Base-by-base conservation (phyloP, 2,113 vertebrate species). In the Xiphophorus hellerii region DNA sequence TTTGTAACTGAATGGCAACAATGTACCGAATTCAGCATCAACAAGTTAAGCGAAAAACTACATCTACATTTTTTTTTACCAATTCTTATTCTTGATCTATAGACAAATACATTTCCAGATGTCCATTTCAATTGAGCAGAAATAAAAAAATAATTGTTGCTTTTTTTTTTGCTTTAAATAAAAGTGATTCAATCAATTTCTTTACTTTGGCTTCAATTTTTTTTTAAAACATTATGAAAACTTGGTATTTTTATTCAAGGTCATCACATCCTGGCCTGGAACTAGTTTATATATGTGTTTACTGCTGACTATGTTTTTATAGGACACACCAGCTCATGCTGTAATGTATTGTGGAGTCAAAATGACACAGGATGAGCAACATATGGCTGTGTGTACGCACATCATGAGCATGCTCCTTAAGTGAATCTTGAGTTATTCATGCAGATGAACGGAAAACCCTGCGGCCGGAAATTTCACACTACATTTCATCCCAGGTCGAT, bases 401-500 rank as follows among this genome's bases (percentile, higher is more conserved):
- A 4, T 60, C 1, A 73, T 22, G 58, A 20, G 61, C 4, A 44
- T 64, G 64, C 30, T 82, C 48, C 64, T 88, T 87, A 85, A 91
- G 87, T 93, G 92, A 92, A 83, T 88, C 90, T 86, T 91, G 88
- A 93, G 88, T 89, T 87, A 93, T 92, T 92, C 85, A 87, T 82
- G 87, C 82, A 92, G 86, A 89, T 91, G 89, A 88, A 81, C 69
- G 86, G 84, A 92, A 92, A 92, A 88, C 66, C 84, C 76, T 35
- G 33, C 80, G 77, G 89, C 84, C 83, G 83, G 86, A 92, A 71
- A 93, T 93, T 94, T 94, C 90, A 94, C 94, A 92, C 93, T 88
- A 92, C 93, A 94, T 94, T 94, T 94, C 86, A 92, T 89, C 78
- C 78, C 66, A 58, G 88, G 90, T 93, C 92, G 94, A 93, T 94